phyloP scores from a whole-genome alignment of 2,797 vertebrate genomes.

The Myripristis jacobus region DNA sequence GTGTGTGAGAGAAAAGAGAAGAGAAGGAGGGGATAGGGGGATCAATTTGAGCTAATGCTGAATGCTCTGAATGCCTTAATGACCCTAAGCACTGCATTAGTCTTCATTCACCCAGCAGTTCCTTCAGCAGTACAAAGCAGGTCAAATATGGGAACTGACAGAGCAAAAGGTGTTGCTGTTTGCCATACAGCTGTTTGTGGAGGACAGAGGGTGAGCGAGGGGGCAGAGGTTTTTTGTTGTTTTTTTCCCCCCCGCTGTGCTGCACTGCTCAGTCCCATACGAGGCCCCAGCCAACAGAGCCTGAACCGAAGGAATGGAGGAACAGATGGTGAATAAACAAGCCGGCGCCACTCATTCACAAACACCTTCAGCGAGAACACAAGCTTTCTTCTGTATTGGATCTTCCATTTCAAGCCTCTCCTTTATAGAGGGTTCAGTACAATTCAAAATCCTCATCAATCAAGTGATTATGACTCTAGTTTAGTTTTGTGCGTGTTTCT shows the following conservation, averaged over 20 bases:
- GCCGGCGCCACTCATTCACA: background rate
- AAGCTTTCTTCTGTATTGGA: slow-evolving; percentile 7
- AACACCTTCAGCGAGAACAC: slow-evolving; percentile 15
- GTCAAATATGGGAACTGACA: slow-evolving; percentile 57
- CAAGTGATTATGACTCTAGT: background rate
- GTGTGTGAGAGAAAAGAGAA: slow-evolving; percentile 35
- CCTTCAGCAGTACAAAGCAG: slow-evolving; percentile 64
- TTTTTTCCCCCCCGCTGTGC: background rate
- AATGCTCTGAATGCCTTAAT: slow-evolving; percentile 73
- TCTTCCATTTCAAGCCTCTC: slow-evolving; percentile 8
- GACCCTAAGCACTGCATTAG: slow-evolving; percentile 73
- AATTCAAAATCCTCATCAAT: background rate
- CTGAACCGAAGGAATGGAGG: background rate
- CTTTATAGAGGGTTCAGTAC: background rate
- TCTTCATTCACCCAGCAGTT: slow-evolving; percentile 70
- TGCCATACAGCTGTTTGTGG: slow-evolving; percentile 7
- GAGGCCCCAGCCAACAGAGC: slow-evolving; percentile 9
- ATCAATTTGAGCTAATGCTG: slow-evolving; percentile 68
- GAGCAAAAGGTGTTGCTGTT: slow-evolving; percentile 36
- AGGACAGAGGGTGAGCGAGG: background rate
- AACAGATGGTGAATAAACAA: slow-evolving; percentile 44
- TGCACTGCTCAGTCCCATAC: background rate
- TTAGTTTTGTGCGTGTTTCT: slow-evolving; percentile 2
- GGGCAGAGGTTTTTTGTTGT: background rate
- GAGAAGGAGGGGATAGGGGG: slow-evolving; percentile 45